Percentiles rank a stretch among this genome's conserved stretches.
phyloP scores from a whole-genome alignment of 2,113 vertebrate genomes.

The Pangasianodon hypophthalmus region DNA sequence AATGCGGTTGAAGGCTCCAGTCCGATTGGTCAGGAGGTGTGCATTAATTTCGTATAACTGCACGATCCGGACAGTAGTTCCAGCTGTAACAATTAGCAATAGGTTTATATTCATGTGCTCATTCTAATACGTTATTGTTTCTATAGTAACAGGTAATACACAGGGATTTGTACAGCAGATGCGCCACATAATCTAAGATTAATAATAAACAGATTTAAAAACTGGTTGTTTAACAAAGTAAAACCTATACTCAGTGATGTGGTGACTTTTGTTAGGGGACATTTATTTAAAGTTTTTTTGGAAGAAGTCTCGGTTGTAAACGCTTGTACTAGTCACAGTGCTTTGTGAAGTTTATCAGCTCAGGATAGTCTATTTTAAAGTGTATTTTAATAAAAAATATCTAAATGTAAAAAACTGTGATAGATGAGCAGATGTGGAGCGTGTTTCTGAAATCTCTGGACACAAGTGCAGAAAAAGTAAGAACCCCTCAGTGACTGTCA shows the following conservation, averaged over 20 bases:
- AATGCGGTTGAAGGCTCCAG: background rate
- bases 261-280: background rate
- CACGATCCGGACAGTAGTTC: too few relatives aligned
- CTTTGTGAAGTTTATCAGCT: background rate
- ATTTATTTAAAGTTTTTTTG: background rate
- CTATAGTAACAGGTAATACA: background rate
- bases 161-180: background rate
- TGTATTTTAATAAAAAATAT: background rate
- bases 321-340: background rate
- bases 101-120: background rate
- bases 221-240: background rate
- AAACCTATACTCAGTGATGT: background rate
- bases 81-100: background rate
- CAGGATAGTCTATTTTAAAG: background rate
- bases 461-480: background rate
- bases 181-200: background rate
- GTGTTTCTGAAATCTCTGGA: background rate
- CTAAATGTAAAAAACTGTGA: background rate
- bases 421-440: background rate
- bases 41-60: background rate
- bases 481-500: background rate
- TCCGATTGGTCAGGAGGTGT: background rate
- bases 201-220: background rate
- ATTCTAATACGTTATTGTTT: background rate
- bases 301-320: background rate